Base-by-base conservation (phyloP, 2,888 invertebrate species). In the Drosophila limbata region DNA sequence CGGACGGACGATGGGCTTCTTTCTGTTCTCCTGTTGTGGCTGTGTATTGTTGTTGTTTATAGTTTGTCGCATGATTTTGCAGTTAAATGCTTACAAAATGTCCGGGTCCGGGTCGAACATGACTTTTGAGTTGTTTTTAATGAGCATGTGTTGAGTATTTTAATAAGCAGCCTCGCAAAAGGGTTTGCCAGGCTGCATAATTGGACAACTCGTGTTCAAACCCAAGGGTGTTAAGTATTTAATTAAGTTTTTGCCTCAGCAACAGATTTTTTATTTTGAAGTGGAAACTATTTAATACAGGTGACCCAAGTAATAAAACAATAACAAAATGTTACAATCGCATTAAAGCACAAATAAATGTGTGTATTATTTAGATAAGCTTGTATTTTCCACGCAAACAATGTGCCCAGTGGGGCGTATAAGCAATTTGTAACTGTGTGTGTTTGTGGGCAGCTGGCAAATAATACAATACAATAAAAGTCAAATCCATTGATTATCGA, bases 11-110 rank as follows among this genome's bases (percentile, higher is more conserved):
- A 37, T 42, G 57, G 50, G 52, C 9, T 48, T 28, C 25, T 25
- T 25, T 25, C 25, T 25, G 25, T 25, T 25, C 5, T 21, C 4
- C 28, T 28, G 15, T 40, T 82, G 81, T 62, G 82, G 82, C 50
- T 70, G 15, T 59, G 13, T 59, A 70, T 75, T 70, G 25, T 1
- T 25, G 21, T 25, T 25, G 77, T 85, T 84, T 88, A 88, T 85
- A 80, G 88, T 84, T 84, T 84, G 84, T 88, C 84, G 88, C 84
- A 84, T 84, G 84, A 84, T 84, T 84, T 85, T 84, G 86, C 86
- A 85, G 86, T 84, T 85, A 88, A 84, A 84, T 88, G 86, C 81
- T 84, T 82, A 82, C 84, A 87, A 77, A 83, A 83, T 68, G 83
- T 72, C 69, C 5, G 8, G 10, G 15, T 51, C 47, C 39, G 67